Evolutionary conservation across 2,113 vertebrate species (phyloP).

Genomic region (Zapus hudsonius): DNA sequence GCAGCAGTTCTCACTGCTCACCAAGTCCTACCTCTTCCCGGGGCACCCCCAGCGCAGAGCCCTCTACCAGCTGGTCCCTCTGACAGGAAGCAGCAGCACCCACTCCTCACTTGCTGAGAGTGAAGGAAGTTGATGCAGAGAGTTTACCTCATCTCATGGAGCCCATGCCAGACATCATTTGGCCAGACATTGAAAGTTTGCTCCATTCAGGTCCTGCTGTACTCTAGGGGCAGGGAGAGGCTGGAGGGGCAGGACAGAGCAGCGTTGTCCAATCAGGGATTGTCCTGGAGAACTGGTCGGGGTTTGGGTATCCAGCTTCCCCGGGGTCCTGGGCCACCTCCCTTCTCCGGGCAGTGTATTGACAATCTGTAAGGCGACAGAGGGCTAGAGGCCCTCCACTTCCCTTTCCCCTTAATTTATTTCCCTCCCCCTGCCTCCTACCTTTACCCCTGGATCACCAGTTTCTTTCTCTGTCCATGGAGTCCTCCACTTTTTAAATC

Average conservation of each 20-base stretch:
- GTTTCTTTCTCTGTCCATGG: conserved; percentile 8
- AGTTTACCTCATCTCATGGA: conserved; percentile 85
- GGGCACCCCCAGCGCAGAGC: conserved; percentile 88
- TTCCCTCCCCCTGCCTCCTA: conserved; percentile 42
- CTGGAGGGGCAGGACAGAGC: conserved; percentile 60
- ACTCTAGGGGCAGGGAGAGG: conserved; percentile 69
- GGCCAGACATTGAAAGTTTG: conserved; percentile 71
- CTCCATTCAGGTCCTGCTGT: conserved; percentile 82
- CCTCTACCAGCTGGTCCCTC: conserved; percentile 91
- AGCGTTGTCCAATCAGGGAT: conserved; percentile 88
- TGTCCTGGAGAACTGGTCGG: conserved; percentile 68
- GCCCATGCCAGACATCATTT: conserved; percentile 73
- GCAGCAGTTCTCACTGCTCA: conserved; percentile 87
- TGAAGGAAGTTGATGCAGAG: conserved; percentile 71
- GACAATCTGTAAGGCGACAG: conserved; percentile 84
- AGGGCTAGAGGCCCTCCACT: conserved; percentile 60
- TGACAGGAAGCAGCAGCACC: conserved; percentile 75
- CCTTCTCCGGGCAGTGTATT: conserved; percentile 69
- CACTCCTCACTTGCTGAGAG: conserved; percentile 56
- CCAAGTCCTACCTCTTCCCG: conserved; percentile 89
- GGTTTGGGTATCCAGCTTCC: conserved; percentile 41
- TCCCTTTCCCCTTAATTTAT: conserved; percentile 72
- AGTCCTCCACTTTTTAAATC: not conserved
- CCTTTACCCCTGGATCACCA: conserved; percentile 34
- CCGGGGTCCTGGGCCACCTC: conserved; percentile 51